Conservation (phyloP, 2,888 invertebrate species). For the Holacanthella duospinosa region DNA sequence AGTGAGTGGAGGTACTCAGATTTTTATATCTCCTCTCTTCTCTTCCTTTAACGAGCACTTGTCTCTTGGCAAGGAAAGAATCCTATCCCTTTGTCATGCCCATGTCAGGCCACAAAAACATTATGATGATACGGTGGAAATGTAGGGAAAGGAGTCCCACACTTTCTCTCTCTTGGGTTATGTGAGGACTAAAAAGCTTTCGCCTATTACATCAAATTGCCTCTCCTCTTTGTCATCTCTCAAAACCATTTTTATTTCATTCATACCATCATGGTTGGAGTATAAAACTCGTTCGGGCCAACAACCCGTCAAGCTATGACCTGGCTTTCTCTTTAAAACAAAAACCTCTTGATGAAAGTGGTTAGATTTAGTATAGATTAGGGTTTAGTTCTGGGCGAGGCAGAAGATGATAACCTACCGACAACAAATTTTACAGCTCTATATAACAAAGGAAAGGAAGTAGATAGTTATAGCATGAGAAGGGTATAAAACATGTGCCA, state of each 20-base stretch:
- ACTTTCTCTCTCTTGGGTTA: neutral
- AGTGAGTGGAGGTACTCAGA: neutral
- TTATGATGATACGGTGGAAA: neutral
- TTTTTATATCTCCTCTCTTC: neutral
- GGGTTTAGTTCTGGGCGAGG: too few species aligned
- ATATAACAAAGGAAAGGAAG: too few species aligned
- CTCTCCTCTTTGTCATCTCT: neutral
- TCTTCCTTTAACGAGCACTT: neutral
- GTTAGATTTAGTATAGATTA: too few species aligned
- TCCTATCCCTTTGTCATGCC: neutral
- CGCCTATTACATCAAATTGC: neutral
- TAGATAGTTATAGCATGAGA: too few species aligned
- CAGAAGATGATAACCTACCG: too few species aligned
- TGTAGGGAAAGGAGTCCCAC: neutral
- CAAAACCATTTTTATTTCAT: neutral
- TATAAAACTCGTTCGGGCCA: too few species aligned
- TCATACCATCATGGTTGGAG: too few species aligned
- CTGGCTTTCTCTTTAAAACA: too few species aligned
- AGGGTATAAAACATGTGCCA: too few species aligned
- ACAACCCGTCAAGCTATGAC: too few species aligned
- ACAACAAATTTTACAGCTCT: too few species aligned
- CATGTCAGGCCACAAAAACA: slow-evolving; percentile 1
- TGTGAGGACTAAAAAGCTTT: neutral
- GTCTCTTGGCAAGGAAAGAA: neutral
- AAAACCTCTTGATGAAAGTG: too few species aligned